Evolutionary conservation across 2,113 vertebrate genomes (phyloP).

Genomic region (Antechinus stuartii): DNA sequence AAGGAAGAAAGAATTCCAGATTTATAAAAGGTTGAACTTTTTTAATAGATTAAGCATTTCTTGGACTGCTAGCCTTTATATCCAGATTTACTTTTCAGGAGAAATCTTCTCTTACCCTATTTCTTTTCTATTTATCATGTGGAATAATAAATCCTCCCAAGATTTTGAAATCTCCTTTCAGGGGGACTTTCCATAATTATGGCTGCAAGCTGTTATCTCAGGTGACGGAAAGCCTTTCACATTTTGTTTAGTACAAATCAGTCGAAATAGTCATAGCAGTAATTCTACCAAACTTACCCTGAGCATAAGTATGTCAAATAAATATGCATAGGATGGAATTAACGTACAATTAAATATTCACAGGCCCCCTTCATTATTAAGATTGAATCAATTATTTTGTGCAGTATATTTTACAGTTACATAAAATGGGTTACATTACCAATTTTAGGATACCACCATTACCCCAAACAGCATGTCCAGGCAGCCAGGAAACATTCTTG

Average conservation of each 20-base stretch:
- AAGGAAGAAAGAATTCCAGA: constrained; percentile 5
- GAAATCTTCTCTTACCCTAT: constrained; percentile 54
- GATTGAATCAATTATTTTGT: constrained; percentile 49
- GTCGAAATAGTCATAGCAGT: constrained; percentile 17
- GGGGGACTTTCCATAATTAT: constrained; percentile 57
- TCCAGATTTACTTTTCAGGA: constrained; percentile 47
- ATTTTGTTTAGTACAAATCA: constrained; percentile 50
- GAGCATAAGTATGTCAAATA: constrained; percentile 58
- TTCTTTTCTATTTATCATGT: constrained; percentile 31
- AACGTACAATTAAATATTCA: constrained; percentile 68
- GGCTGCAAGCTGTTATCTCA: constrained; percentile 44
- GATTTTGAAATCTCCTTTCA: constrained; percentile 52
- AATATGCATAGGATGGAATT: constrained; percentile 66
- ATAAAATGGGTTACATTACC: constrained; percentile 7
- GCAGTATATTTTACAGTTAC: constrained; percentile 45
- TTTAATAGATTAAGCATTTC: constrained; percentile 35
- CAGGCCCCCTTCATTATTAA: constrained; percentile 64
- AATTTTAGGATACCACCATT: constrained; percentile 49
- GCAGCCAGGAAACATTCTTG: constrained; percentile 54
- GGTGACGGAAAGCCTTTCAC: constrained; percentile 44
- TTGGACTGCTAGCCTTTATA: constrained; percentile 33
- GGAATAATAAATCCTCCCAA: constrained; percentile 59
- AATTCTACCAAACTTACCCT: constrained; percentile 46
- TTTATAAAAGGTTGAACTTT: constrained; percentile 22
- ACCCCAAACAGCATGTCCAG: constrained; percentile 42